Conservation (phyloP, 2,113 vertebrate species). For the Serilophus lunatus region DNA sequence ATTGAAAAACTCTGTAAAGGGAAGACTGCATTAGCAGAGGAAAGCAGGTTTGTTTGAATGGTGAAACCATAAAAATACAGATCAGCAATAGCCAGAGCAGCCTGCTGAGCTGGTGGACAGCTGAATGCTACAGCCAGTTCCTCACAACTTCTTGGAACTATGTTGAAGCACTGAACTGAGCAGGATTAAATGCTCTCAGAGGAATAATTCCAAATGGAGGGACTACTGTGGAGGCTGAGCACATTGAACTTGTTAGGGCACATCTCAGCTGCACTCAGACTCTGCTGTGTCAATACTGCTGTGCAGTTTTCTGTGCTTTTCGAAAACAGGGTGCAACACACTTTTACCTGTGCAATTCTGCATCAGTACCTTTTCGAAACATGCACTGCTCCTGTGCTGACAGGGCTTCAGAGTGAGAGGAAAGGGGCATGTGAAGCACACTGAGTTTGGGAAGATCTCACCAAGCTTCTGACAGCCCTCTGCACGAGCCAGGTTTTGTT, state of each 20-base stretch:
- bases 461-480: background rate
- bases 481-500: background rate
- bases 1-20: background rate
- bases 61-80: background rate
- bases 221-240: background rate
- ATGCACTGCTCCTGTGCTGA: background rate
- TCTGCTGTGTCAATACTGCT: background rate
- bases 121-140: background rate
- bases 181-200: background rate
- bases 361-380: background rate
- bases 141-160: background rate
- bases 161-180: background rate
- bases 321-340: background rate
- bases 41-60: background rate
- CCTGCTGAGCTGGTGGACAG: background rate
- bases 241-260: accelerated
- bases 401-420: background rate
- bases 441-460: background rate
- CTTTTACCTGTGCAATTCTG: background rate
- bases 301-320: background rate
- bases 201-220: background rate
- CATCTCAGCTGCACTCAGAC: background rate
- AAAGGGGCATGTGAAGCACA: background rate
- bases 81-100: background rate
- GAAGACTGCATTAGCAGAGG: background rate